A percentile compares a stretch with the other conserved stretches of the same genome.
phyloP scores from a whole-genome alignment of 2,888 invertebrate genomes.

The Linnaemya tessellans region DNA sequence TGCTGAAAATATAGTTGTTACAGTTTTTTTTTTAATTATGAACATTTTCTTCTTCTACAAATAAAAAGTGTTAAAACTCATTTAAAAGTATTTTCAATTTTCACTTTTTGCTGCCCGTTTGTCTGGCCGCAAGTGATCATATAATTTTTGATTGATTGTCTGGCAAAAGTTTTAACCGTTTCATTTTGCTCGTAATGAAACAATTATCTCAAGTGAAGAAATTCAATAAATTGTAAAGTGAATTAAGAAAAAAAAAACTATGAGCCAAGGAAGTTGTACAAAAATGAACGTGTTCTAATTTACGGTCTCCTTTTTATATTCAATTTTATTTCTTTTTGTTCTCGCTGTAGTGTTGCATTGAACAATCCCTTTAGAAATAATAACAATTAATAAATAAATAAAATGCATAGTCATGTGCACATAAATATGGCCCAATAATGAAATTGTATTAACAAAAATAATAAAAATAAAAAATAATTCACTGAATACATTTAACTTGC shows the following conservation, averaged over 20 bases:
- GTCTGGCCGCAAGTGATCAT: constrained; percentile 43
- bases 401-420: constrained; percentile 35
- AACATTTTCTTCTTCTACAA: not conserved
- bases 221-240: too few relatives aligned
- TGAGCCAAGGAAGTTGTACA: not conserved
- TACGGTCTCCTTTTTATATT: constrained; percentile 19
- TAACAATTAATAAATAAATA: constrained; percentile 4
- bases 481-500: constrained; percentile 62
- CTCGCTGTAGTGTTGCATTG: not conserved
- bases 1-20: not conserved
- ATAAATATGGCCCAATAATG: constrained; percentile 64
- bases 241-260: too few relatives aligned
- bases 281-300: constrained; percentile 28
- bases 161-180: constrained; percentile 30
- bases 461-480: constrained; percentile 21
- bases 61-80: constrained; percentile 53
- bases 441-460: constrained; percentile 46
- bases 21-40: not conserved
- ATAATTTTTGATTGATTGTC: constrained; percentile 57
- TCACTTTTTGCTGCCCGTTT: not conserved
- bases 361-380: constrained; percentile 31
- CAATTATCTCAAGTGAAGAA: constrained; percentile 15
- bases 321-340: constrained; percentile 1
- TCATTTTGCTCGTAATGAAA: constrained; percentile 5
- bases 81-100: constrained; percentile 39